Base-by-base conservation (phyloP, 2,888 invertebrate species). In the Diadegma fenestrale region DNA sequence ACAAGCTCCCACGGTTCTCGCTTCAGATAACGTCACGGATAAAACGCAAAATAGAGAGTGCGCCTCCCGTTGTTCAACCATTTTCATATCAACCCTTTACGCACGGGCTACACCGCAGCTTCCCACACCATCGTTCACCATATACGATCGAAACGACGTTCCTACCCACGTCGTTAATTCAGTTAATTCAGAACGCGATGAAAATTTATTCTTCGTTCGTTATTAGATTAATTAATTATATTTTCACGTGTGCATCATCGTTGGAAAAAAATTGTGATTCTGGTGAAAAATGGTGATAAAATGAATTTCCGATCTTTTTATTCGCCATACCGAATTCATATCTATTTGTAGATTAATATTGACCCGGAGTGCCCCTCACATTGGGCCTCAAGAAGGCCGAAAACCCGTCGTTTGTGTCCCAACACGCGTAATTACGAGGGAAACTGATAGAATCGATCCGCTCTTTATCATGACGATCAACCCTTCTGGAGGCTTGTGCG, bases 361-460 rank as follows among this genome's bases (percentile, higher is more conserved):
- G 54, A 19, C 33, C 48, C 17, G 58, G 33, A 41, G 71, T 71
- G 77, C 88, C 88, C 88, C 89, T 89, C 69, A 83, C 86, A 86
- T 86, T 86, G 87, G 85, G 80, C 80, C 82, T 86, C 86, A 84
- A 84, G 71, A 30, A 80, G 78, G 80, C 87, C 86, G 84, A 84
- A 45, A 45, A 80, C 80, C 75, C 71, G 54, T 54, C 51, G 88
- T 86, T 84, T 91, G 91, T 92, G 88, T 91, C 90, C 91, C 91
- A 91, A 92, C 93, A 93, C 91, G 92, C 92, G 93, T 93, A 93
- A 93, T 93, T 93, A 93, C 93, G 93, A 90, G 91, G 88, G 89
- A 93, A 93, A 93, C 90, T 92, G 93, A 93, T 93, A 93, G 87
- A 90, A 93, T 92, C 91, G 89, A 91, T 90, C 88, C 87, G 83